Evolutionary conservation across 1,140 invertebrate species (phyloP).

Genomic region (Ceratina calcarata): DNA sequence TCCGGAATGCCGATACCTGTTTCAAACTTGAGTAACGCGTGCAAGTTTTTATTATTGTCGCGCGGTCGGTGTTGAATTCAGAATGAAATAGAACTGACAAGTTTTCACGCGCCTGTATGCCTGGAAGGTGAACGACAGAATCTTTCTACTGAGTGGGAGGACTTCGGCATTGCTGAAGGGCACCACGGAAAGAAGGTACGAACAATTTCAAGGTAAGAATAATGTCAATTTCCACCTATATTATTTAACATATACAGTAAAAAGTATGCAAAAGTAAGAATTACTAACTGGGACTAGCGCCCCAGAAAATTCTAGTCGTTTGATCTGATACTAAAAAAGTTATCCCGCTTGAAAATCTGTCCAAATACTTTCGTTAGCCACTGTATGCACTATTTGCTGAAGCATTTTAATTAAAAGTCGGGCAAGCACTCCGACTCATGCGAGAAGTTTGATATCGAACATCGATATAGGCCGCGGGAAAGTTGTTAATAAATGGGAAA

Average conservation of each 20-base stretch:
- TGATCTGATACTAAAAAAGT: too few relatives aligned
- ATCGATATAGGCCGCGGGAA: background rate
- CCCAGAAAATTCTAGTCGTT: too few relatives aligned
- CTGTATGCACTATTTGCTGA: background rate
- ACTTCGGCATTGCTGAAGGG: too few relatives aligned
- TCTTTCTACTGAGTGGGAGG: background rate
- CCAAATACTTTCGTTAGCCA: background rate
- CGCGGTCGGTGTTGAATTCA: constrained; percentile 17
- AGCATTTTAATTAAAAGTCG: constrained; percentile 19
- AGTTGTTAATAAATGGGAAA: background rate
- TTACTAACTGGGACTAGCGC: too few relatives aligned
- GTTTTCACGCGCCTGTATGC: background rate
- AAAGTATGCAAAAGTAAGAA: too few relatives aligned
- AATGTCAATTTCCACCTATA: too few relatives aligned
- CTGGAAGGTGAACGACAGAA: background rate
- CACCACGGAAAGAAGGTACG: background rate
- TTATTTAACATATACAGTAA: too few relatives aligned
- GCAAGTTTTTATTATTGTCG: constrained; percentile 27
- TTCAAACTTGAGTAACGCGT: constrained; percentile 28
- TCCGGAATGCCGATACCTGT: constrained; percentile 58
- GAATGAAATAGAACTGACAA: background rate
- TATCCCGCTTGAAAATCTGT: background rate
- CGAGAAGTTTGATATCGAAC: constrained; percentile 4
- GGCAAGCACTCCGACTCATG: too few relatives aligned
- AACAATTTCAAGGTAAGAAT: background rate